Conservation (phyloP, 1,140 invertebrate genomes). For the Drosophila oshimai region DNA sequence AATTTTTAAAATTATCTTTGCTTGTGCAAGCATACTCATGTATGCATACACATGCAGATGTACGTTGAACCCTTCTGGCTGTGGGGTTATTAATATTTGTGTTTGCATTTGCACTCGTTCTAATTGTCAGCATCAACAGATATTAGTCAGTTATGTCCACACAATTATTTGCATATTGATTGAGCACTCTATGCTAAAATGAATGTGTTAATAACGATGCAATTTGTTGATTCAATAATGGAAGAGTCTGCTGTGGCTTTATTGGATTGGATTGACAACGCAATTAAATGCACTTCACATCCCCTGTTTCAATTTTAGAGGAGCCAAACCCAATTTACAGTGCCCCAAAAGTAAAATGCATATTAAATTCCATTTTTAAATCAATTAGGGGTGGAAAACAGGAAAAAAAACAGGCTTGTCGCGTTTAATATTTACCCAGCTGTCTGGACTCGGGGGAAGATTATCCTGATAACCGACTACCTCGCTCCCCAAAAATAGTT, state of each 20-base stretch:
- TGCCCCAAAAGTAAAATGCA: constrained; percentile 38
- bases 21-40: too few relatives aligned
- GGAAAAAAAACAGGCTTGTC: constrained; percentile 29
- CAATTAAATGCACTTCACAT: constrained; percentile 23
- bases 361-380: constrained; percentile 61
- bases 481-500: constrained; percentile 45
- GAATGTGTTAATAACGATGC: constrained; percentile 14
- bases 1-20: constrained; percentile 2
- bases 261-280: constrained; percentile 6
- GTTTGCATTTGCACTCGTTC: constrained; percentile 4
- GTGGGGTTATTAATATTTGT: constrained; percentile 23
- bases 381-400: constrained; percentile 60
- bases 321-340: constrained; percentile 18
- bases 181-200: background rate
- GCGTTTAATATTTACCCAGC: constrained; percentile 50
- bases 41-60: background rate
- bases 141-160: constrained; percentile 11
- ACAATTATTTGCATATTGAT: constrained; percentile 22
- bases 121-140: constrained; percentile 31
- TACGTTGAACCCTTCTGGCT: background rate
- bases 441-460: constrained; percentile 15
- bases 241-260: background rate
- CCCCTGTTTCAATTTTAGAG: constrained; percentile 7
- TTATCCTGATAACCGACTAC: constrained; percentile 18
- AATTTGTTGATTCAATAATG: constrained; percentile 10